phyloP scores from a whole-genome alignment of 2,888 invertebrate genomes.

The Tetramorium bicarinatum region DNA sequence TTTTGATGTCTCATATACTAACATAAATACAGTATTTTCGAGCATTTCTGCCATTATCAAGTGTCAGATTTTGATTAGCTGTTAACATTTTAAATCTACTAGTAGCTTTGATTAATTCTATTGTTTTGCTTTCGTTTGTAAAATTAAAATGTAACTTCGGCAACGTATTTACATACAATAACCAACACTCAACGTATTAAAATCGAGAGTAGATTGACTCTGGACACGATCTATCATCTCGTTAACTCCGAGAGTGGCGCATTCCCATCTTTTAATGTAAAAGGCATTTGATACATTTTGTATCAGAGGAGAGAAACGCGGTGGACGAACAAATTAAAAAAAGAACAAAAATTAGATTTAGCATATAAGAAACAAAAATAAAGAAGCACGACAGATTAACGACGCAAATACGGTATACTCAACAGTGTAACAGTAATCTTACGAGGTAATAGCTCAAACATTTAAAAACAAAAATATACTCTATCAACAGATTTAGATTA shows the following conservation, averaged over 20 bases:
- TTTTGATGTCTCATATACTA: background rate
- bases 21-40: background rate
- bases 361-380: conserved; percentile 65
- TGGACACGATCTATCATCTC: conserved; percentile 25
- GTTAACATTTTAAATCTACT: background rate
- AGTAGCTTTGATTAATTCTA: background rate
- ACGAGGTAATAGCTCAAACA: conserved; percentile 56
- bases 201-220: background rate
- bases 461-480: conserved; percentile 64
- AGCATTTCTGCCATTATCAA: background rate
- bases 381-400: conserved; percentile 67
- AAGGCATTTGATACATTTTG: conserved; percentile 32
- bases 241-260: conserved; percentile 7
- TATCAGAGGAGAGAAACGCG: conserved; percentile 64
- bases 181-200: conserved; percentile 16
- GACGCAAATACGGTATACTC: conserved; percentile 59
- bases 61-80: background rate
- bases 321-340: conserved; percentile 59
- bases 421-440: conserved; percentile 44
- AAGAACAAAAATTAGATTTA: conserved; percentile 53
- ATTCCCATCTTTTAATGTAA: conserved; percentile 28
- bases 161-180: conserved; percentile 9
- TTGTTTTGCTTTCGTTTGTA: background rate
- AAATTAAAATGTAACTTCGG: conserved; percentile 13
- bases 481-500: conserved; percentile 63